A percentile compares a stretch with the other conserved stretches of the same genome.
These are phyloP conservation scores for Sisor rabdophorus DNA, from an alignment of 2,113 vertebrate genomes.

Conservation along the genomic window DNA sequence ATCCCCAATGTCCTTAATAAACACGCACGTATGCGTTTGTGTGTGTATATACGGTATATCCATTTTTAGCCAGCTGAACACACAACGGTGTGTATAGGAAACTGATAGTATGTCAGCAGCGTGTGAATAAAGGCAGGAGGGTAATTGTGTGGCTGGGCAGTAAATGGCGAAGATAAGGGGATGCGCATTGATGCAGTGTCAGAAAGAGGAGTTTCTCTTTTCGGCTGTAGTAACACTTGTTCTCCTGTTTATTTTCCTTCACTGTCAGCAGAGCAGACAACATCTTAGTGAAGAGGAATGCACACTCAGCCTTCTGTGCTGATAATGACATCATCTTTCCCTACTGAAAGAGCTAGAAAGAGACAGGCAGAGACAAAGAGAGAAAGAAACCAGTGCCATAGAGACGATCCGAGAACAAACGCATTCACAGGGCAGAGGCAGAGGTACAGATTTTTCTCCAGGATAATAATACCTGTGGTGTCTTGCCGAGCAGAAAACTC, in stretches of 20 bases:
- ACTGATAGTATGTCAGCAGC: slow-evolving; percentile 76
- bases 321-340: slow-evolving; percentile 65
- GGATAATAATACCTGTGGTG: slow-evolving; percentile 30
- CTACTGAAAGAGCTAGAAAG: slow-evolving; percentile 48
- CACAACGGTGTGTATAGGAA: slow-evolving; percentile 65
- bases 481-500: slow-evolving; percentile 2
- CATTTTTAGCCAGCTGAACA: slow-evolving; percentile 72
- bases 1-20: slow-evolving; percentile 81
- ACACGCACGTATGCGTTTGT: slow-evolving; percentile 53
- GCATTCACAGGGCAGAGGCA: slow-evolving; percentile 55
- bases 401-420: slow-evolving; percentile 17
- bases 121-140: slow-evolving; percentile 73
- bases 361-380: slow-evolving; percentile 6
- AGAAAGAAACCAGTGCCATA: slow-evolving; percentile 7
- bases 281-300: slow-evolving; percentile 61
- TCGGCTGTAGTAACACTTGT: slow-evolving; percentile 43
- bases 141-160: slow-evolving; percentile 75
- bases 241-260: slow-evolving; percentile 42
- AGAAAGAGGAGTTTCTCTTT: slow-evolving; percentile 58
- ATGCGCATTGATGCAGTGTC: slow-evolving; percentile 57
- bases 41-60: slow-evolving; percentile 63
- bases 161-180: slow-evolving; percentile 74
- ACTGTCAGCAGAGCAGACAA: slow-evolving; percentile 41
- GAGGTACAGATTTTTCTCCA: slow-evolving; percentile 38
- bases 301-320: slow-evolving; percentile 59